A percentile compares a stretch with the other conserved stretches of the same genome.
These are phyloP conservation scores for Galeopterus variegatus DNA, from an alignment of 2,113 vertebrate species.

Conservation along the genomic window DNA sequence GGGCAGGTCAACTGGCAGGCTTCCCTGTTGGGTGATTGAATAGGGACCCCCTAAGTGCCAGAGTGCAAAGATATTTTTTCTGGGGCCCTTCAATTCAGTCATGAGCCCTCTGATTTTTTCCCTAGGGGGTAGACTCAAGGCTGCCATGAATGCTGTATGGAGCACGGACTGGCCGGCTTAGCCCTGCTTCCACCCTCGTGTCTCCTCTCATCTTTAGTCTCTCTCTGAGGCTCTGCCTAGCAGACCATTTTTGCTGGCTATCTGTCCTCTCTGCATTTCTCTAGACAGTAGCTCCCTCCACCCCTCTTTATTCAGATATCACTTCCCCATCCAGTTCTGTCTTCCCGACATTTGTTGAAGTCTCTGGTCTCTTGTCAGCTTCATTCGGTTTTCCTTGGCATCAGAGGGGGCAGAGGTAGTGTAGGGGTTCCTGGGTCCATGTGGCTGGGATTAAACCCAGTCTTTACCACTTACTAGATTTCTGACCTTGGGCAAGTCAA, in stretches of 20 bases:
- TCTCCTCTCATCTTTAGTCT: background rate
- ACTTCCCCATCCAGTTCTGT: background rate
- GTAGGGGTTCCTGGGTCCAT: background rate
- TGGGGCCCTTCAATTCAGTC: background rate
- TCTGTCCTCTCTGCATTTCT: background rate
- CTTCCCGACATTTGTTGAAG: background rate
- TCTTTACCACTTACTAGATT: background rate
- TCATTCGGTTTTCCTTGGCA: background rate
- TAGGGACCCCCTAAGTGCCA: background rate
- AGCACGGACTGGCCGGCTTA: background rate
- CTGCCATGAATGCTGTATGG: background rate
- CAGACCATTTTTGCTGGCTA: background rate
- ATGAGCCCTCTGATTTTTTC: background rate
- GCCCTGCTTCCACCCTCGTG: background rate
- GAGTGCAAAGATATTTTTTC: background rate
- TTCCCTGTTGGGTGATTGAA: background rate
- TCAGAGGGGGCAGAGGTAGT: background rate
- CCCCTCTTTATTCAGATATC: background rate
- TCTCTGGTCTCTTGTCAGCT: background rate
- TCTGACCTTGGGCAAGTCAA: background rate
- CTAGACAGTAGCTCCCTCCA: fast-evolving
- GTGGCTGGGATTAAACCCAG: no score
- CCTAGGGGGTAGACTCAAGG: background rate
- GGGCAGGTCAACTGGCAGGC: background rate
- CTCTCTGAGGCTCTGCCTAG: background rate